Evolutionary conservation across 1,140 invertebrate species (phyloP).

Genomic region (Lamellibrachia luymesi): DNA sequence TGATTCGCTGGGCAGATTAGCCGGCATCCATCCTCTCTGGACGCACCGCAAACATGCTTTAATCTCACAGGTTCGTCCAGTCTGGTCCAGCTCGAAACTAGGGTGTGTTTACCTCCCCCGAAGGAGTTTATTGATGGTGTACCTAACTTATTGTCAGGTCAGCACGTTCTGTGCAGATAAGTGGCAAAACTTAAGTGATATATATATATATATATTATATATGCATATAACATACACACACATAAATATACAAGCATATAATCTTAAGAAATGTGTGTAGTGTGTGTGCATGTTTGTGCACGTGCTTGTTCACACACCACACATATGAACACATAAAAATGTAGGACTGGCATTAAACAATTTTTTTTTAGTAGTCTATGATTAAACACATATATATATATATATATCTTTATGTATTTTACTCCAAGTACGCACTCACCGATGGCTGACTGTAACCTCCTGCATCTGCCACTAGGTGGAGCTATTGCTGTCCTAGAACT

Average conservation of each 20-base stretch:
- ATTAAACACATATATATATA: background rate
- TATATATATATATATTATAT: slow-evolving; percentile 12
- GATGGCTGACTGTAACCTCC: background rate
- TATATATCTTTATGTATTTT: background rate
- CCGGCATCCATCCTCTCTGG: background rate
- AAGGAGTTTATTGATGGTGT: background rate
- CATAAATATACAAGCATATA: background rate
- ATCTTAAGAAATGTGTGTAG: no score
- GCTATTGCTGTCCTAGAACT: background rate
- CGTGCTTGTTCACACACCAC: background rate
- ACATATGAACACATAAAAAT: background rate
- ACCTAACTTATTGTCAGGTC: background rate
- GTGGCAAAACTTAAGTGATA: background rate
- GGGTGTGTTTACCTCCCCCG: background rate
- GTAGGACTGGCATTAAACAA: background rate
- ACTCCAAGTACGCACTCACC: background rate
- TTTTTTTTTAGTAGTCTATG: background rate
- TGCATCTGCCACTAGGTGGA: background rate
- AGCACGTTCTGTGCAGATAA: background rate
- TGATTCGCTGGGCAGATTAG: background rate
- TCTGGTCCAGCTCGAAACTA: background rate
- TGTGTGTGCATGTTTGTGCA: background rate
- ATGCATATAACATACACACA: background rate
- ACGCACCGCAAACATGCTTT: background rate
- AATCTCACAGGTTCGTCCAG: background rate